A percentile compares a stretch with the other conserved stretches of the same genome.
Evolutionary conservation across 2,888 invertebrate genomes (phyloP).

Genomic region (Pammene aurita): DNA sequence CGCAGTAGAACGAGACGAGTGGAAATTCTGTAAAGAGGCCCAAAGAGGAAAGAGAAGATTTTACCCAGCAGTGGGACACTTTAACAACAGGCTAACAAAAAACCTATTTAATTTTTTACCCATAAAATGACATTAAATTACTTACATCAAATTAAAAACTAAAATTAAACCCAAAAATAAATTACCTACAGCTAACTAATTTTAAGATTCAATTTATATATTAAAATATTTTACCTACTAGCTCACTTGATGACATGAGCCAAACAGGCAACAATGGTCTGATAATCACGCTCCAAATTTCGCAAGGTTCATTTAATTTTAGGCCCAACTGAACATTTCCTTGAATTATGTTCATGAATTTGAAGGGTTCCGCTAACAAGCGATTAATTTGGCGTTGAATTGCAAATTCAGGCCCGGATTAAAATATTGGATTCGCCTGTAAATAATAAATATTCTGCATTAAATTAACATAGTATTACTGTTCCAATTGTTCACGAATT

Average conservation of each 20-base stretch:
- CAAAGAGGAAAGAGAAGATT: no score
- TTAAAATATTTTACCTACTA: no score
- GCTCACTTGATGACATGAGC: background rate
- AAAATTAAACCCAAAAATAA: no score
- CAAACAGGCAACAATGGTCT: conserved; percentile 16
- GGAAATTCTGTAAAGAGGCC: no score
- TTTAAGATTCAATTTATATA: no score
- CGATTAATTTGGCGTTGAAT: conserved; percentile 52
- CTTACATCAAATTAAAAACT: no score
- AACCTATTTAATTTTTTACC: no score
- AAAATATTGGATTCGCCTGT: conserved; percentile 47
- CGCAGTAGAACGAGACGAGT: no score
- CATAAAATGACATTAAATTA: no score
- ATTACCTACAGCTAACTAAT: no score
- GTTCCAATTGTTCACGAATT: conserved; percentile 1
- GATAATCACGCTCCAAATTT: conserved; percentile 15
- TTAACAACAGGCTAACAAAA: no score
- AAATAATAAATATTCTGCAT: conserved; percentile 47
- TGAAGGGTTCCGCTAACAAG: conserved; percentile 46
- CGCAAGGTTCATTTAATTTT: conserved; percentile 24
- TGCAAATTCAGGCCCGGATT: conserved; percentile 46
- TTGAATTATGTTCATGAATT: conserved; percentile 33
- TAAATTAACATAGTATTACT: conserved; percentile 43
- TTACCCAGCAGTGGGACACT: no score
- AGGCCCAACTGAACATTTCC: conserved; percentile 14